Base-by-base conservation (phyloP, 2,797 vertebrate species). In the Cetoscarus ocellatus region DNA sequence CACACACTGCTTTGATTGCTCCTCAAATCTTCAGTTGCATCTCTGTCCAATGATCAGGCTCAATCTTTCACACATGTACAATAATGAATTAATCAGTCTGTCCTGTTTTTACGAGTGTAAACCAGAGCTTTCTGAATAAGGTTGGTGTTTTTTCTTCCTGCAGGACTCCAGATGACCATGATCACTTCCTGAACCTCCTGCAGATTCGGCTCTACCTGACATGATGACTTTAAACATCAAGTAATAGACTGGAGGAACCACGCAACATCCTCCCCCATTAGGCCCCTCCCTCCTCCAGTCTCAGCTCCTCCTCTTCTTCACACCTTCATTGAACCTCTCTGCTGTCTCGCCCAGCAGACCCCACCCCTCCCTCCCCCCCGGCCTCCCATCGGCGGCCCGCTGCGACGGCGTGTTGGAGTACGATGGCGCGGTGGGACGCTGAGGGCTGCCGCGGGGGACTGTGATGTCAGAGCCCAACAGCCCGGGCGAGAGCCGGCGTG, bases 391-490 rank as follows among this genome's bases (percentile, higher is more conserved):
- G 72, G 81, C 66, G 69, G 84, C 82, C 82, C 47, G 38, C 84
- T 73, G 63, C 54, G 59, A 84, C 82, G 70, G 90, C 68, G 92
- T 88, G 91, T 93, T 91, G 91, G 92, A 83, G 91, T 93, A 88
- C 87, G 80, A 95, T 95, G 95, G 94, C 78, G 90, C 71, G 91
- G 94, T 80, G 93, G 92, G 88, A 92, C 73, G 70, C 93, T 91
- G 95, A 97, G 94, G 95, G 93, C 95, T 60, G 95, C 94, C 79
- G 93, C 74, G 90, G 91, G 57, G 84, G 89, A 94, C 92, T 96
- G 96, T 97, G 92, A 99, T 99, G 98, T 98, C 96, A 96, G 96
- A 96, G 89, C 88, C 96, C 96, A 94, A 93, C 95, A 96, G 95
- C 93, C 94, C 95, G 93, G 95, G 88, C 91, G 96, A 97, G 95